phyloP scores from a whole-genome alignment of 2,113 vertebrate genomes.

The Brevimyrus niger region DNA sequence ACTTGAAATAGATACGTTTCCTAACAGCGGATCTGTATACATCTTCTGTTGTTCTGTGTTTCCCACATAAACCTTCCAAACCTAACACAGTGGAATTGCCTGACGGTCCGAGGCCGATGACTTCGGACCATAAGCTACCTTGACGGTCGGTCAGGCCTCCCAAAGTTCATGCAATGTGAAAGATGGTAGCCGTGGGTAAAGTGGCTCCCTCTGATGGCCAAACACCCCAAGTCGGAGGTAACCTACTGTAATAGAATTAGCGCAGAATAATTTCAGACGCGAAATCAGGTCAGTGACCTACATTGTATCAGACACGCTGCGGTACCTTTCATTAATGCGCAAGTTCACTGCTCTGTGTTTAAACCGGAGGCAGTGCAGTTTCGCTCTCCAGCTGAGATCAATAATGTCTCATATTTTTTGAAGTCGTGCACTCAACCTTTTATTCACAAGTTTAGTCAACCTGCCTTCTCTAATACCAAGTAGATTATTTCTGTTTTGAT shows the following conservation, averaged over 20 bases:
- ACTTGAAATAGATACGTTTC: slow-evolving; percentile 1
- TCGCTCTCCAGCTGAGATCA: neutral
- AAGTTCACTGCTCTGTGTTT: neutral
- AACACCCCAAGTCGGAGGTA: slow-evolving; percentile 30
- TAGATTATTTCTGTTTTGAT: neutral
- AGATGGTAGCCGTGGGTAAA: slow-evolving; percentile 47
- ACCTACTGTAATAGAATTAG: slow-evolving; percentile 37
- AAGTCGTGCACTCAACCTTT: neutral
- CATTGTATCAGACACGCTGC: slow-evolving; percentile 11
- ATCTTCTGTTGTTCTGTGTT: neutral
- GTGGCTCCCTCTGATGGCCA: slow-evolving; percentile 21
- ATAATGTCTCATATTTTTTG: neutral
- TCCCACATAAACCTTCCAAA: neutral
- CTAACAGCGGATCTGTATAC: neutral
- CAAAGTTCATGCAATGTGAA: slow-evolving; percentile 48
- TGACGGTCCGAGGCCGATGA: neutral
- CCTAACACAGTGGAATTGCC: neutral
- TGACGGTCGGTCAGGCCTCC: slow-evolving; percentile 16
- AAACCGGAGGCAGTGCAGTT: neutral
- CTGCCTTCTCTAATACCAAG: neutral
- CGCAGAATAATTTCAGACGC: slow-evolving; percentile 25
- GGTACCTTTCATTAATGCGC: neutral
- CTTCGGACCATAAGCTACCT: slow-evolving; percentile 17
- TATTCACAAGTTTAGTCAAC: neutral
- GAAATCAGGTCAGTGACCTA: slow-evolving; percentile 13